Base-by-base conservation (phyloP, 2,113 vertebrate genomes). In the Poicephalus meyeri region DNA sequence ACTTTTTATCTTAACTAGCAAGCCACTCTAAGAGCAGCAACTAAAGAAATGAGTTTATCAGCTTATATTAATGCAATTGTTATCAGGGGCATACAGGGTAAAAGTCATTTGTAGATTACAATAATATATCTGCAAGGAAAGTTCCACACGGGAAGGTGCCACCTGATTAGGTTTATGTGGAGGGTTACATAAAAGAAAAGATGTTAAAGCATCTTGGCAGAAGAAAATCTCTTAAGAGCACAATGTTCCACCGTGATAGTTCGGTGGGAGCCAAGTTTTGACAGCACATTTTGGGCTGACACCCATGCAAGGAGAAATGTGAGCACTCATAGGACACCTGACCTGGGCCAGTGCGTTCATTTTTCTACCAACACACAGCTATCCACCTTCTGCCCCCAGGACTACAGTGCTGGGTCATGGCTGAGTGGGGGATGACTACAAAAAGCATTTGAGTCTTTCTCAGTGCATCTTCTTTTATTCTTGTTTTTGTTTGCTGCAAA, bases 1-100 rank as follows among this genome's bases (percentile, higher is more conserved):
- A 58, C 66, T 92, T 94, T 97, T 97, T 97, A 97, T 97, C 96
- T 97, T 89, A 95, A 93, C 93, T 84, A 95, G 89, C 93, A 96
- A 96, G 84, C 92, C 61, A 52, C n/a, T 93, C 80, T 80, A 87
- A 7, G 68, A 96, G 77, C 80, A 93, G 55, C 33, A 88, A 89
- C 72, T 71, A 90, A 91, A 95, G 85, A 76, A 94, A 80, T 92
- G 33, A 91, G 74, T 96, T 96, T 94, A 92, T 96, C 92, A 74
- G 58, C 65, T 96, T 72, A 70, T 64, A 88, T 74, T 97, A 96
- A 96, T 91, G 94, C 33, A 95, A 66, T 72, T 91, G 91, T 96
- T 97, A 97, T 96, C 96, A 95, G 84, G 69, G 66, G 88, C 94
- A 93, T 86, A 87, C 94, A 97, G 93, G 80, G 92, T 88, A 93